Evolutionary conservation across 2,888 invertebrate species (phyloP), one percentile per base, ranked within the genome.

Genomic region (Blomia tropicalis): DNA sequence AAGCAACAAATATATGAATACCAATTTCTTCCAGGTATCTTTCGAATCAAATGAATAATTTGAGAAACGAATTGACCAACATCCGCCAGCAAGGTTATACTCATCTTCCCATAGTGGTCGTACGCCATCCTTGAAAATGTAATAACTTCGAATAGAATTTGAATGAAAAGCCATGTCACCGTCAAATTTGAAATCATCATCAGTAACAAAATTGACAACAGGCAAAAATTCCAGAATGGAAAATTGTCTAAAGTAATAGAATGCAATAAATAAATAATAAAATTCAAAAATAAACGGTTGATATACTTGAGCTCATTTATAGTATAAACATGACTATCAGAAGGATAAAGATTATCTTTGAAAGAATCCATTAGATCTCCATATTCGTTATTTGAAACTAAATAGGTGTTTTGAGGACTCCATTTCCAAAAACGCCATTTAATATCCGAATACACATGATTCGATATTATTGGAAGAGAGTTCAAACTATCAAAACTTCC

Each of bases 81-180:
- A 2, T 14, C 47, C 47, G 22, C 47, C 47, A 5, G 22, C 17
- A 19, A 47, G 19, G 22, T 47, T 47, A 25, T 47, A 47, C 22
- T 47, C 47, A 25, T 47, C 47, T 25, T 47, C 47, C 47, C 47
- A 47, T 25, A 47, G 22, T 47, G 47, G 47, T 23, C 17, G 17
- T 19, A 47, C 47, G 22, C 47, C 47, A 23, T 47, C 47, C 22
- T 47, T 47, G 19, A 47, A 47, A 4, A 47, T 47, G 5, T 19
- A 47, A 47, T 47, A 47, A 25, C 47, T 47, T 19, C 47, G 47
- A 19, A 47, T 23, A n/a, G 36, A 36, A 36, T 36, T 36, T 17
- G 36, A n/a, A n/a, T n/a, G n/a, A n/a, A n/a, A n/a, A n/a, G n/a
- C 36, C 36, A 11, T 36, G 36, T 36, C 17, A 17, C 17, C 17